phyloP scores from a whole-genome alignment of 2,797 vertebrate species.

The Dipus sagitta region DNA sequence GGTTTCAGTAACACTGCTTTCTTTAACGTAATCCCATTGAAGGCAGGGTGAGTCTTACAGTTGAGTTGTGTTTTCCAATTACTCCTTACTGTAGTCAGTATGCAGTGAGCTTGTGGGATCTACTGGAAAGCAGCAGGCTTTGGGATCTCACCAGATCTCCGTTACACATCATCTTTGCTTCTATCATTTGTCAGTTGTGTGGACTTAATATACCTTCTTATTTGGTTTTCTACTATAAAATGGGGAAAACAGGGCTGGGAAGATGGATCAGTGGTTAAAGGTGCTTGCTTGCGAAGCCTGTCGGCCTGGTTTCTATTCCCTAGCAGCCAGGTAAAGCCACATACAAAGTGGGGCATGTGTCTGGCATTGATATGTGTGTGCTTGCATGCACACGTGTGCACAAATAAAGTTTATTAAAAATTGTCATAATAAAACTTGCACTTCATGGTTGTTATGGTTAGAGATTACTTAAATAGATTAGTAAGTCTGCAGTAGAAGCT shows the following conservation, averaged over 20 bases:
- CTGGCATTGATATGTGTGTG: too few species aligned
- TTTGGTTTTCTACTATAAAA: slow-evolving; percentile 55
- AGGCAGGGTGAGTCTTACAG: slow-evolving; percentile 52
- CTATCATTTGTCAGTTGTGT: slow-evolving; percentile 13
- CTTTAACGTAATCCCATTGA: slow-evolving; percentile 51
- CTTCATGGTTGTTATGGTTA: not conserved
- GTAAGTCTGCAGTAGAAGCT: not conserved
- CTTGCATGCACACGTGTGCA: too few species aligned
- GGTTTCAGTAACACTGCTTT: slow-evolving; percentile 56
- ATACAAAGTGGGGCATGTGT: too few species aligned
- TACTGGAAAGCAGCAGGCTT: not conserved
- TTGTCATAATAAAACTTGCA: slow-evolving; percentile 42
- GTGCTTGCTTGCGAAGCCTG: too few species aligned
- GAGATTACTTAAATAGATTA: slow-evolving; percentile 16
- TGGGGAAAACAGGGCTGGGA: slow-evolving; percentile 9
- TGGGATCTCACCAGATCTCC: not conserved
- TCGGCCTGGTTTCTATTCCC: too few species aligned
- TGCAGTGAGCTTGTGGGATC: not conserved
- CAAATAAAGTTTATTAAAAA: not conserved
- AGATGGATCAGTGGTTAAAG: too few species aligned
- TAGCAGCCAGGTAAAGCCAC: too few species aligned
- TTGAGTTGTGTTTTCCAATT: slow-evolving; percentile 38
- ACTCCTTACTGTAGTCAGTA: not conserved
- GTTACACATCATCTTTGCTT: not conserved
- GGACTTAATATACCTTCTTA: slow-evolving; percentile 32